Conservation (phyloP, 64 coral and sea anemone genomes). For the Pocillopora verrucosa region DNA sequence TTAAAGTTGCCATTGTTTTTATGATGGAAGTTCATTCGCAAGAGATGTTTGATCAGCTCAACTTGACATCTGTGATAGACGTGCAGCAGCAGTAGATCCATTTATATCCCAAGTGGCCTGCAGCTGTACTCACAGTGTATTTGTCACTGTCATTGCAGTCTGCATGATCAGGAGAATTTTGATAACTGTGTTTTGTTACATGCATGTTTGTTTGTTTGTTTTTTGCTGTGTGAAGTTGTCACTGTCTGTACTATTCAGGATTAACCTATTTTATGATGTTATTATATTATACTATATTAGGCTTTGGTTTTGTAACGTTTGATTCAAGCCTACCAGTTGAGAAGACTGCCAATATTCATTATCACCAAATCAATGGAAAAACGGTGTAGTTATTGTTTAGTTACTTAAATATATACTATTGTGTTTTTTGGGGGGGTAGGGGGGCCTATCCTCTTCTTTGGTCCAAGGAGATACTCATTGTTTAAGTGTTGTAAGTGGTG, state of each 20-base stretch:
- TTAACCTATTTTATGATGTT: constrained; percentile 50
- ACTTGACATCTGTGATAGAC: no score
- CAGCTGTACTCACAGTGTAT: background rate
- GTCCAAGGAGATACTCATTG: no score
- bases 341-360: constrained; percentile 57
- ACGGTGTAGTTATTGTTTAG: constrained; percentile 65
- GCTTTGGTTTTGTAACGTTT: constrained; percentile 62
- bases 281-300: constrained; percentile 53
- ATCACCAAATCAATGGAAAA: constrained; percentile 68
- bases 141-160: no score
- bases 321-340: constrained; percentile 49
- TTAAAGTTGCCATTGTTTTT: no score
- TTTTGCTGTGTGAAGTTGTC: constrained; percentile 15
- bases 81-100: no score
- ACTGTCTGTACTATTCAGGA: constrained; percentile 40
- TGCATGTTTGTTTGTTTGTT: background rate
- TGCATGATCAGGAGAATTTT: no score
- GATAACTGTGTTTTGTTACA: background rate
- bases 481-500: no score
- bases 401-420: constrained; percentile 29
- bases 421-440: background rate
- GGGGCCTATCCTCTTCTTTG: background rate
- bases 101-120: no score
- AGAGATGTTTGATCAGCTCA: no score
- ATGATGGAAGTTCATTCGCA: no score